Base-by-base conservation (phyloP, 2,888 invertebrate species). In the Ochropleura plecta region DNA sequence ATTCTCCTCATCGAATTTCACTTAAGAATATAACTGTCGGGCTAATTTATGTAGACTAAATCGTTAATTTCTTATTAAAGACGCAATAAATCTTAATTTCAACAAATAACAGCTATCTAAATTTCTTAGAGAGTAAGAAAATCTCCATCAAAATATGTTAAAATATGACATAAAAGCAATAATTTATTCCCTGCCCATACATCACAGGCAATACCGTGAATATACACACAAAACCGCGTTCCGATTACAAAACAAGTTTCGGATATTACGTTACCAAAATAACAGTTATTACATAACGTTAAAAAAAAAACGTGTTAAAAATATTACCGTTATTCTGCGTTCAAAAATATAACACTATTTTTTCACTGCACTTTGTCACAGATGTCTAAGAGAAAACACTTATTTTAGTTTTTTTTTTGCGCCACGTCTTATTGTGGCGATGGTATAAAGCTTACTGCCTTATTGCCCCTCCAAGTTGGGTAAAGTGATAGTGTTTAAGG, bases 201-300 rank as follows among this genome's bases (percentile, higher is more conserved):
- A 65, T 64, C 78, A 79, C 69, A 51, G n/a, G 9, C 7, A 16
- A 44, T 55, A 69, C n/a, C 64, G 51, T 55, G 67, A 67, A 74
- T 70, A 76, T 66, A 60, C 70, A 78, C 67, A 74, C 49, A 76
- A 79, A 81, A 68, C 78, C 30, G 53, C 57, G 80, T 82, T 82
- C 81, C 76, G 79, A 76, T 85, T 85, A 78, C 79, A 70, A 78
- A 86, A 86, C 86, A 42, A 73, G 87, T 83, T 82, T 76, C 75
- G 60, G 60, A 76, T 79, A 78, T 81, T 76, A 86, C 83, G 80
- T 76, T 80, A 79, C 76, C 76, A 70, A 87, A 87, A 84, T 57
- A 76, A 55, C 44, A n/a, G 57, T 5, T 53, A 64, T 85, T 81
- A 76, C 76, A 49, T 79, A 84, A 83, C 72, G 62, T 79, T 65